Evolutionary conservation across 35 echinoderm and acorn worm species (phyloP), one percentile per base, ranked within the genome.

Genomic region (Patiria miniata): DNA sequence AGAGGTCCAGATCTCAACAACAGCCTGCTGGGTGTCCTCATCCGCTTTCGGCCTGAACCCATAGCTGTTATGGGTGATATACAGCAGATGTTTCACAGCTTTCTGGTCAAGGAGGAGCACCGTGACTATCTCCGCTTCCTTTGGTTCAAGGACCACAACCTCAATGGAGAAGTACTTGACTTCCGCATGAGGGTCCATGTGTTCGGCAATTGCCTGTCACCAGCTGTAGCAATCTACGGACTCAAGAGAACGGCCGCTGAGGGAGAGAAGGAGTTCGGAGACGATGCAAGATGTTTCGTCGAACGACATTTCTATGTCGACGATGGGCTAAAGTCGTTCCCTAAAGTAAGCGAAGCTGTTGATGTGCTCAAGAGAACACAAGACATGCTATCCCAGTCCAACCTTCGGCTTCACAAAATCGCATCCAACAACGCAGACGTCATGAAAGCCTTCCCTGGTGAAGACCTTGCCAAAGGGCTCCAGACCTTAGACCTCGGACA

Each of bases 261-360:
- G 0, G 84, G 36, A 19, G 52, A 88, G 51, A 51, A 77, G 1
- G 39, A 30, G 26, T 80, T 52, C 81, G 93, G 89, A 19, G 58
- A 52, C 33, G 93, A 89, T 26, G 80, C 79, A 16, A 86, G 39
- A 83, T 10, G 77, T 1, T 92, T 81, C 69, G 80, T 96, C 21
- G 22, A 78, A n/a, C 79, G 50, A 10, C 78, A 96, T 52, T 96
- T 96, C 60, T 96, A 96, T 40, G 94, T 96, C 15, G 94, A 96
- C 39, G 93, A 91, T 73, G 89, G 93, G 1, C 89, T 95, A 8
- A 87, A 61, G 33, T 91, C 93, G 2, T 38, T 76, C 2, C n/a
- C 79, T 7, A 91, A 36, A 2, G 14, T 37, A 39, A 21, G 60
- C 5, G 40, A 68, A 37, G 93, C 93, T 33, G 86, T 91, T 8